Percentiles rank a stretch among this genome's conserved stretches.
Conservation (phyloP, 1,140 invertebrate species). For the Hyles vespertilio region DNA sequence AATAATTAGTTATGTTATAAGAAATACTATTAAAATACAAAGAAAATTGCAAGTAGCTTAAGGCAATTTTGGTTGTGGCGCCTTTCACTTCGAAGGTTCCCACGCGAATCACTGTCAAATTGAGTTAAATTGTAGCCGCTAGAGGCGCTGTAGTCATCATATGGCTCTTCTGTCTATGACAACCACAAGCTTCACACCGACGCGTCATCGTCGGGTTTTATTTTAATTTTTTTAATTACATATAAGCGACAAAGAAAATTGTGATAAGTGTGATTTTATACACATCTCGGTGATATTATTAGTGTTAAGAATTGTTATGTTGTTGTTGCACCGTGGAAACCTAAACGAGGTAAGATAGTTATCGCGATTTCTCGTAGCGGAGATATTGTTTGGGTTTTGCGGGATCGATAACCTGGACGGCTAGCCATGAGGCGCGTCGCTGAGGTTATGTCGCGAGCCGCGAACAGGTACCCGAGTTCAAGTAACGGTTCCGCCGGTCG, state of each 20-base stretch:
- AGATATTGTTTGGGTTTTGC: slow-evolving; percentile 66
- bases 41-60: too few species aligned
- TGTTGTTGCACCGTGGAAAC: slow-evolving; percentile 61
- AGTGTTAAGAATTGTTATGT: slow-evolving; percentile 73
- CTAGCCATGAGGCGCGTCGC: slow-evolving; percentile 70
- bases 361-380: slow-evolving; percentile 30
- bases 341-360: slow-evolving; percentile 57
- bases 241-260: slow-evolving; percentile 71
- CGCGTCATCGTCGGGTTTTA: slow-evolving; percentile 71
- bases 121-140: too few species aligned
- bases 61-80: too few species aligned
- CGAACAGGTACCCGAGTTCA: slow-evolving; percentile 66
- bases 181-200: slow-evolving; percentile 66
- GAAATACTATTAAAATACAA: too few species aligned
- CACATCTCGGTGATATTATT: slow-evolving; percentile 70
- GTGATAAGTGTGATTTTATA: slow-evolving; percentile 75
- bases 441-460: slow-evolving; percentile 68
- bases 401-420: slow-evolving; percentile 73
- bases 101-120: too few species aligned
- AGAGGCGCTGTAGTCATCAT: slow-evolving; percentile 9
- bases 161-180: slow-evolving; percentile 47
- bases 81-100: too few species aligned
- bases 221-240: slow-evolving; percentile 70
- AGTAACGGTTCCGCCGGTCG: slow-evolving; percentile 64
- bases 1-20: too few species aligned